Conservation (phyloP, 2,797 vertebrate genomes). For the Cryptoblepharus egeriae region DNA sequence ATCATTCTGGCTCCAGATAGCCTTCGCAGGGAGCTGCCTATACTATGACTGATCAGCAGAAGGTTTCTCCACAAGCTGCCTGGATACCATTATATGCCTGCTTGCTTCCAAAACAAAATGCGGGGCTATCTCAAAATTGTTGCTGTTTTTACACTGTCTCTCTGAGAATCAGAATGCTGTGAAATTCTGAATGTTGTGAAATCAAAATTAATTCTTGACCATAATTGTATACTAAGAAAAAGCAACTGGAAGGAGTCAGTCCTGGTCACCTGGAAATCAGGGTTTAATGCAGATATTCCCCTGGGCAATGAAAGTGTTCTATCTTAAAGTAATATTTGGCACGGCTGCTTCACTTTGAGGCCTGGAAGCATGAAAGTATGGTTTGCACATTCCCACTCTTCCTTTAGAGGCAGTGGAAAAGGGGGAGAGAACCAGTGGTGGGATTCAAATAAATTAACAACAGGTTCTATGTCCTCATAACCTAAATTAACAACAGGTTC, state of each 20-base stretch:
- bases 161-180: neutral
- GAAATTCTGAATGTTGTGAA: no score
- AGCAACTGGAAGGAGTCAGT: neutral
- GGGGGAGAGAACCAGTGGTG: neutral
- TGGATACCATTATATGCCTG: neutral
- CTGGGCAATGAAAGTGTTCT: no score
- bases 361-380: neutral
- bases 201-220: no score
- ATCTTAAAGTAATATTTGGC: neutral
- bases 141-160: neutral
- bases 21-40: neutral
- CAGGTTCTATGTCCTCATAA: no score
- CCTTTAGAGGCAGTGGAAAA: neutral
- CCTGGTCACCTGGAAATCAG: no score
- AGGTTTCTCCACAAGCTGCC: neutral
- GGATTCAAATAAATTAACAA: no score
- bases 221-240: no score
- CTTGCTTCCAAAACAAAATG: neutral
- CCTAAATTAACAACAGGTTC: no score
- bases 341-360: neutral
- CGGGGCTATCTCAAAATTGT: neutral
- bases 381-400: neutral
- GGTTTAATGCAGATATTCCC: neutral
- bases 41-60: neutral
- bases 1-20: conserved; percentile 28